Evolutionary conservation across 2,888 invertebrate species (phyloP), one percentile per base, ranked within the genome.

Genomic region (Erpobdella octoculata): DNA sequence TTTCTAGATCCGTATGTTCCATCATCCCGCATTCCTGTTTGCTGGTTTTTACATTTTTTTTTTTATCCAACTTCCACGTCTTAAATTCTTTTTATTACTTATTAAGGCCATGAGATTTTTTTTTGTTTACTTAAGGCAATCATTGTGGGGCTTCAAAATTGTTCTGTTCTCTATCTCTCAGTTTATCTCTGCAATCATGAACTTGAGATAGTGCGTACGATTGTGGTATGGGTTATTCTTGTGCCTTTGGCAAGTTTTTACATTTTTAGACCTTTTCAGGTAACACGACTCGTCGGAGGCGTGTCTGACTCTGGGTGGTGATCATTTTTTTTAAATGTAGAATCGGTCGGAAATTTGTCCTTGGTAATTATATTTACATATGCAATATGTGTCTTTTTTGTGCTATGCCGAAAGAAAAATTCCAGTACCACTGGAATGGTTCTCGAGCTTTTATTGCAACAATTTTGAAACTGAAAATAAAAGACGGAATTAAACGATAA

Each of bases 201-300:
- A 53, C 53, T 53, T 53, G 53, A 53, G 53, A 18, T 28, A 12
- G 28, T 53, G 28, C 53, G 28, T 53, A 53, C 28, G 53, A 53
- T 12, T 53, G 53, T 53, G 53, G 53, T 53, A 28, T 53, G 53
- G 53, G 67, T 67, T 67, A 38, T 37, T 67, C 41, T 67, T 67
- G 67, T 67, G 67, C 67, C 67, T 67, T 67, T 67, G 67, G 67
- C 67, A 67, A 38, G 21, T 41, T 67, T 67, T 67, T 67, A 67
- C 46, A 53, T 53, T 53, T 53, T 53, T 53, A 25, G 21, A 25
- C 21, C 21, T 25, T 28, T 53, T 53, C 53, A 53, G 53, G 53
- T 53, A 21, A 48, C 48, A 53, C 28, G 5, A 28, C 28, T 5
- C 21, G 28, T 4, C 21, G 53, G n/a, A 53, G 53, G n/a, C 53